Conservation (phyloP, 2,888 invertebrate genomes). For the Gibbula magus region DNA sequence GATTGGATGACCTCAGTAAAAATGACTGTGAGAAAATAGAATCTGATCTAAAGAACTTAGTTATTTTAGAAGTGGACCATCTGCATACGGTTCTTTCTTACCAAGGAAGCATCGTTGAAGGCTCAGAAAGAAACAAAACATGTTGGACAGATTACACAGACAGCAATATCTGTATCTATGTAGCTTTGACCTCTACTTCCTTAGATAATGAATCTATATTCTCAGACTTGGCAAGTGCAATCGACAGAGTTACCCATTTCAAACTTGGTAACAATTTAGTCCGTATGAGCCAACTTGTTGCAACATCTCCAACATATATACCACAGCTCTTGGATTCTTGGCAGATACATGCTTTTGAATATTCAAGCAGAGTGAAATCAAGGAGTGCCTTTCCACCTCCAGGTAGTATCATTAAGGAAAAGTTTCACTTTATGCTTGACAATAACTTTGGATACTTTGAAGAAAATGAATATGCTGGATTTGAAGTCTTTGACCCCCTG, state of each 20-base stretch:
- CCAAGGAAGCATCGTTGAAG: not conserved
- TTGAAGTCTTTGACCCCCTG: constrained; percentile 42
- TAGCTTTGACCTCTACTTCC: not conserved
- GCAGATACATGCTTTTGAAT: constrained; percentile 14
- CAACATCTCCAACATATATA: not conserved
- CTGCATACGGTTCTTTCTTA: no score
- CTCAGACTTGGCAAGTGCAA: not conserved
- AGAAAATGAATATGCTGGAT: constrained; percentile 44
- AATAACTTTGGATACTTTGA: constrained; percentile 40
- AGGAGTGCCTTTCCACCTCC: constrained; percentile 31
- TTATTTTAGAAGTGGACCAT: no score
- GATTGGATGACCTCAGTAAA: no score
- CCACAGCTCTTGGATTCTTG: constrained; percentile 20
- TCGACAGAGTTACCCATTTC: not conserved
- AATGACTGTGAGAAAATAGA: no score
- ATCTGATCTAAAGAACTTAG: no score
- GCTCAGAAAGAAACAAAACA: not conserved
- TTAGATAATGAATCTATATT: not conserved
- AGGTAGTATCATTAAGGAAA: constrained; percentile 44
- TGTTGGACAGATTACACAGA: not conserved
- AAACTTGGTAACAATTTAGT: not conserved
- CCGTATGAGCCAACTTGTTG: not conserved
- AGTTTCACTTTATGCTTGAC: constrained; percentile 41
- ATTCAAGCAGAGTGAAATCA: not conserved
- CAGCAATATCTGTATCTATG: not conserved